Percentiles rank a stretch among this genome's conserved stretches.
These are phyloP conservation scores for Cylindroiulus punctatus DNA, from an alignment of 2,888 invertebrate genomes.

Conservation along the genomic window DNA sequence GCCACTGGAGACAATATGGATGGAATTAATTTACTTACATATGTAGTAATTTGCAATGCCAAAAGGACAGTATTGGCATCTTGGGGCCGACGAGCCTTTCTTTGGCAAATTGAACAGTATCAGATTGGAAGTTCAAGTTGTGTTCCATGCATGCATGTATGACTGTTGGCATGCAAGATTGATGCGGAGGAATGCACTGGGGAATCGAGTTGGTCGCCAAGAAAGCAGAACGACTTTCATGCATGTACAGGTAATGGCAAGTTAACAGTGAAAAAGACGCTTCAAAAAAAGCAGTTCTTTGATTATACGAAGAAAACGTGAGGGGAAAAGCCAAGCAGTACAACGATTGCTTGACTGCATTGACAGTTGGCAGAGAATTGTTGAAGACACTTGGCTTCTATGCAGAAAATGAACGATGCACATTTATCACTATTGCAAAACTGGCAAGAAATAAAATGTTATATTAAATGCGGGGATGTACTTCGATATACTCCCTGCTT, in stretches of 20 bases:
- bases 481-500: too few relatives aligned
- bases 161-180: conserved; percentile 26
- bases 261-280: conserved; percentile 3
- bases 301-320: conserved; percentile 15
- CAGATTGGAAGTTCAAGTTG: conserved; percentile 15
- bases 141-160: conserved; percentile 32
- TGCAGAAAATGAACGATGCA: background rate
- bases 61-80: background rate
- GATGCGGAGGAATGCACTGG: background rate
- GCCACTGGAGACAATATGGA: too few relatives aligned
- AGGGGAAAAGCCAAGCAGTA: background rate
- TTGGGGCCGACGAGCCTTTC: background rate
- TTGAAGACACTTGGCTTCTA: background rate
- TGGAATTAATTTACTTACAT: too few relatives aligned
- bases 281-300: background rate
- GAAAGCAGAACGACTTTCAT: conserved; percentile 11
- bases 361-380: background rate
- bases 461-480: too few relatives aligned
- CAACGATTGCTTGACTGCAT: background rate
- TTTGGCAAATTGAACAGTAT: conserved; percentile 14
- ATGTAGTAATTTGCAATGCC: background rate
- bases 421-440: too few relatives aligned
- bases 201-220: background rate
- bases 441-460: too few relatives aligned
- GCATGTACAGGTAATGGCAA: conserved; percentile 23